These are phyloP conservation scores for Hippocampus mohnikei DNA, from an alignment of 2,113 vertebrate genomes.

Conservation along the genomic window DNA sequence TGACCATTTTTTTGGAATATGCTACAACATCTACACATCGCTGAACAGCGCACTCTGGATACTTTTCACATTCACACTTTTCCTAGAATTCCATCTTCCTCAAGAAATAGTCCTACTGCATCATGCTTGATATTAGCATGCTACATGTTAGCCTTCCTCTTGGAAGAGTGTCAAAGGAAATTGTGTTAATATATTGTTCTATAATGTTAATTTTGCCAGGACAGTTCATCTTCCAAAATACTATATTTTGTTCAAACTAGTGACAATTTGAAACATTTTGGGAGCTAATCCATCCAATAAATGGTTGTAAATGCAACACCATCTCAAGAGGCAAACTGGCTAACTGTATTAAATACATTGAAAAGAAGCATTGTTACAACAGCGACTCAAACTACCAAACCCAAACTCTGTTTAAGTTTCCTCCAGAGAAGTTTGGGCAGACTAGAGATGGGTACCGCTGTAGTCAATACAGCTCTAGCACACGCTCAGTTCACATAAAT, in stretches of 20 bases:
- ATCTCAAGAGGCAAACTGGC: background rate
- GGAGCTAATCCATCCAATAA: background rate
- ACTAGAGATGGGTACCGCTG: slow-evolving; percentile 53
- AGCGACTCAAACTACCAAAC: slow-evolving; percentile 64
- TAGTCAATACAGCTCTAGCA: background rate
- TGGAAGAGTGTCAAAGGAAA: too few relatives aligned
- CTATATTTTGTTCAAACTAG: background rate
- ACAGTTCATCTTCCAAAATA: too few relatives aligned
- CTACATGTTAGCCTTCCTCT: too few relatives aligned
- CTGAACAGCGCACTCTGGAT: background rate
- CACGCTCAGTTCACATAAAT: background rate
- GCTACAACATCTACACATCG: background rate
- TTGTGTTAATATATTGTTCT: too few relatives aligned
- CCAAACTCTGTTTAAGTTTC: slow-evolving; percentile 47
- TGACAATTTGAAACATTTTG: background rate
- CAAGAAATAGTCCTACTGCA: too few relatives aligned
- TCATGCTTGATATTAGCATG: too few relatives aligned
- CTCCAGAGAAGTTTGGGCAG: slow-evolving; percentile 60
- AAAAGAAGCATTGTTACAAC: slow-evolving; percentile 62
- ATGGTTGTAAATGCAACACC: background rate
- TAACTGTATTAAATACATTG: background rate
- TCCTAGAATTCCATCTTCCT: too few relatives aligned
- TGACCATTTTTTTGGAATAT: background rate
- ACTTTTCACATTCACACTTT: background rate
- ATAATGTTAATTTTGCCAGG: too few relatives aligned